Evolutionary conservation across 2,113 vertebrate species (phyloP).

Genomic region (Pipa parva): DNA sequence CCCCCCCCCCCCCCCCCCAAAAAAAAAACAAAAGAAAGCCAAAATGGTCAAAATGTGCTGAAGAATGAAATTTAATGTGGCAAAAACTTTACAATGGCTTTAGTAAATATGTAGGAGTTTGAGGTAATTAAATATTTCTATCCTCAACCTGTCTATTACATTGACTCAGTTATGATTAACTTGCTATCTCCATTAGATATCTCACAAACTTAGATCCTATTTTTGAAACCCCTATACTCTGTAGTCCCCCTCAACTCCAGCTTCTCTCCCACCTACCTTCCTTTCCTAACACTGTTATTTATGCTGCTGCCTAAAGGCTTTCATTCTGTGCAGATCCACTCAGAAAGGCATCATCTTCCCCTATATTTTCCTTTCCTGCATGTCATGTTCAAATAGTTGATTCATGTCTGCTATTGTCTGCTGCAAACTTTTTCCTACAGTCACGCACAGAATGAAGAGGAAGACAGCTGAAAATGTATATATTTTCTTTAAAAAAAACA

Average conservation of each 20-base stretch:
- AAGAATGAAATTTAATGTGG: too few relatives aligned
- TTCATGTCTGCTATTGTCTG: conserved; percentile 34
- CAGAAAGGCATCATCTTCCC: conserved; percentile 19
- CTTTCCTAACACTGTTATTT: conserved; percentile 8
- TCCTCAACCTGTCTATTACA: too few relatives aligned
- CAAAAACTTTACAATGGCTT: too few relatives aligned
- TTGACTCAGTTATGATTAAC: too few relatives aligned
- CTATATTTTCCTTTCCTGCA: not conserved
- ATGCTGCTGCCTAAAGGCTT: conserved; percentile 12
- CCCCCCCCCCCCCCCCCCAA: too few relatives aligned
- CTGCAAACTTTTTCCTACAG: conserved; percentile 33
- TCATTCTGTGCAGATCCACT: not conserved
- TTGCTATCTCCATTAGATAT: too few relatives aligned
- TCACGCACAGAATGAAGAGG: conserved; percentile 2
- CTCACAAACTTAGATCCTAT: too few relatives aligned
- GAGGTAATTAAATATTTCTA: too few relatives aligned
- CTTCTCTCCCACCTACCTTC: conserved; percentile 1
- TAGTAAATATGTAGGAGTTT: too few relatives aligned
- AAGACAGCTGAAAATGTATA: conserved; percentile 30
- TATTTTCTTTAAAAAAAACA: not conserved
- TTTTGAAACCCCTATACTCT: too few relatives aligned
- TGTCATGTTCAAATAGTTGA: conserved; percentile 35
- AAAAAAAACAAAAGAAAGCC: too few relatives aligned
- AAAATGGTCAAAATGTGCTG: too few relatives aligned
- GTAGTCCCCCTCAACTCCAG: not conserved